phyloP scores from a whole-genome alignment of 2,113 vertebrate genomes.

The Tricholaema leucomelas region DNA sequence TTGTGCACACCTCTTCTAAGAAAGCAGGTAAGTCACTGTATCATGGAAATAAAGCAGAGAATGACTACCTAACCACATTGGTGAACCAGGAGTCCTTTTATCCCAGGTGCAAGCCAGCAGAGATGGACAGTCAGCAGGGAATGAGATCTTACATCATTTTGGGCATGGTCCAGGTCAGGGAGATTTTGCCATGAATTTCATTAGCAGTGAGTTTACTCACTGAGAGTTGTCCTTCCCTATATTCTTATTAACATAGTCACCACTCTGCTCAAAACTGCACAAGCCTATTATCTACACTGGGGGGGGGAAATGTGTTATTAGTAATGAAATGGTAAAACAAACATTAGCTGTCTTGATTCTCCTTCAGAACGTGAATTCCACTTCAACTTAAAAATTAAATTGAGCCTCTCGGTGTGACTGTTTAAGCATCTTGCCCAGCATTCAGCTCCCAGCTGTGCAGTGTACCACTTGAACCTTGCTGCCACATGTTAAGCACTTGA shows the following conservation, averaged over 20 bases:
- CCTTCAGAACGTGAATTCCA: neutral
- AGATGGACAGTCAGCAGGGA: neutral
- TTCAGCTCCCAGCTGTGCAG: neutral
- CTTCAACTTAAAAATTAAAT: slow-evolving; percentile 43
- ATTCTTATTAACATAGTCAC: neutral
- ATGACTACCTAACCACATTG: too few relatives aligned
- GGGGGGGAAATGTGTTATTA: neutral
- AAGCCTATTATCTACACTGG: neutral
- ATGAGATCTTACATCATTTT: neutral
- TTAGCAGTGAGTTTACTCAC: neutral
- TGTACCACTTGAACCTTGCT: neutral
- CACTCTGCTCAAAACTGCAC: neutral
- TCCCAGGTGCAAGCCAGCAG: too few relatives aligned
- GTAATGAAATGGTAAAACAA: slow-evolving; percentile 48
- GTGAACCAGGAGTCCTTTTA: too few relatives aligned
- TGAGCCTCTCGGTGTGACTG: neutral
- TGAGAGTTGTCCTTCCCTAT: neutral
- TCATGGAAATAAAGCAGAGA: too few relatives aligned
- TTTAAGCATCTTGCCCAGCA: slow-evolving; percentile 3
- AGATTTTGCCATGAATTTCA: neutral
- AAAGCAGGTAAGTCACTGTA: too few relatives aligned
- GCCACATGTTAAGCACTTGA: neutral
- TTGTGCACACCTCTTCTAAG: too few relatives aligned
- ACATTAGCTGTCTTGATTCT: slow-evolving; percentile 9
- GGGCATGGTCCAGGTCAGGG: neutral